Base-by-base conservation (phyloP, 2,797 vertebrate genomes). In the Heteromormyrus szaboi region DNA sequence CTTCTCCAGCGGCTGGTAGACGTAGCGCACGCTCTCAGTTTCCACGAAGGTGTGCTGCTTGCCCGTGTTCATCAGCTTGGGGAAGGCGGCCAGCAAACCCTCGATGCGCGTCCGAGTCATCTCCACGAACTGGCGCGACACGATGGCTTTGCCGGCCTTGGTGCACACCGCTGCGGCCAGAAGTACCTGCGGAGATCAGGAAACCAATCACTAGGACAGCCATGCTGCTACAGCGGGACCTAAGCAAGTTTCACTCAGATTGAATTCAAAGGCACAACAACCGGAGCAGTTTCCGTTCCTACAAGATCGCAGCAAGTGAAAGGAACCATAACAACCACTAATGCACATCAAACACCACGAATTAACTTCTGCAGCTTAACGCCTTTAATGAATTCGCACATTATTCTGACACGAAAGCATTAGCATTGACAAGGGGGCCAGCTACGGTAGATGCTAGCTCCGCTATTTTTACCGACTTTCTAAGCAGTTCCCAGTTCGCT, bases 11-110 rank as follows among this genome's bases (percentile, higher is more conserved):
- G 98, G 99, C 94, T 99, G 99, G 91, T 99, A 99, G 7, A 99
- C 99, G 0, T 99, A 99, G 48, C 99, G 97, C 79, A 99, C 98
- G 0, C 99, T 99, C 92, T 99, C 98, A 0, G 99, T 99, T 93
- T 99, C 98, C 93, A 99, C 99, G 48, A 99, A 99, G 0, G 98
- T 99, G 96, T 99, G 99, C 92, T 99, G 98, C 94, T 99, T 99
- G 22, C 99, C 99, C 0, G 97, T 98, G 95, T 98, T 98, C 98
- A 99, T 99, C 91, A 99, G 95, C 91, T 99, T 99, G 0, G 99
- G 99, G 92, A 99, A 99, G 0, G 99, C 98, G 0, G 99, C 98
- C 92, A 99, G 95, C 68, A 99, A 96, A 65, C 98, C 98, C 93
- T 99, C 99, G 0, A 99, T 97, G 17, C 98, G 97, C 19, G 98